phyloP scores from a whole-genome alignment of 2,113 vertebrate species.

The Crotalus viridis region DNA sequence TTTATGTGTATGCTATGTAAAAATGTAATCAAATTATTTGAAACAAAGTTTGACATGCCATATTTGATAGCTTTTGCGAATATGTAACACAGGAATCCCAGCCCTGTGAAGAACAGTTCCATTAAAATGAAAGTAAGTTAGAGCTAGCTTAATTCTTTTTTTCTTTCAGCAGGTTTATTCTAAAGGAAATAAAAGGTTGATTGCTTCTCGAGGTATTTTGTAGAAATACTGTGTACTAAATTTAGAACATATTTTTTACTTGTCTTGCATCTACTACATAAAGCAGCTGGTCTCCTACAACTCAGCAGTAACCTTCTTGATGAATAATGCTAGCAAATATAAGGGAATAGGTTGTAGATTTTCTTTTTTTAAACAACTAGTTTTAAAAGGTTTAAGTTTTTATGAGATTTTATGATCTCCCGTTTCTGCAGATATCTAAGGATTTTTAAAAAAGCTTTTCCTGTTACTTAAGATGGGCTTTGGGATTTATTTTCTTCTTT shows the following conservation, averaged over 20 bases:
- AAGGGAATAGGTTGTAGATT: constrained; percentile 50
- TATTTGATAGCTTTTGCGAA: neutral
- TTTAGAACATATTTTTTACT: constrained; percentile 31
- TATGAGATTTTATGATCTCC: constrained; percentile 59
- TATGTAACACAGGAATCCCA: neutral
- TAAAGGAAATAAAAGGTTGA: neutral
- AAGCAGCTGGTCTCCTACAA: constrained; percentile 41
- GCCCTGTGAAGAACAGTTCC: neutral
- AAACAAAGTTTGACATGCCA: neutral
- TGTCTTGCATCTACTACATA: constrained; percentile 42
- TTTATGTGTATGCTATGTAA: neutral
- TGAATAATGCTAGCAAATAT: constrained; percentile 51
- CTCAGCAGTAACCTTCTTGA: constrained; percentile 41
- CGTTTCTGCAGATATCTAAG: constrained; percentile 60
- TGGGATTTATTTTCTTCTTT: constrained; percentile 14
- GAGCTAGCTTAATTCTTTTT: neutral
- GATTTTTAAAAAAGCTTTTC: constrained; percentile 44
- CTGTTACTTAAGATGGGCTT: constrained; percentile 53
- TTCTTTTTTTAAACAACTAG: constrained; percentile 49
- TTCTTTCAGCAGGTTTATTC: neutral
- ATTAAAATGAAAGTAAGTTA: neutral
- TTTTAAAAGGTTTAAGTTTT: constrained; percentile 69
- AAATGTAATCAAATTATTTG: neutral
- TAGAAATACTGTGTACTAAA: constrained; percentile 37
- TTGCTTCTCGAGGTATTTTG: neutral